A percentile compares a stretch with the other conserved stretches of the same genome.
Conservation (phyloP, 2,113 vertebrate species). For the Lates calcarifer region DNA sequence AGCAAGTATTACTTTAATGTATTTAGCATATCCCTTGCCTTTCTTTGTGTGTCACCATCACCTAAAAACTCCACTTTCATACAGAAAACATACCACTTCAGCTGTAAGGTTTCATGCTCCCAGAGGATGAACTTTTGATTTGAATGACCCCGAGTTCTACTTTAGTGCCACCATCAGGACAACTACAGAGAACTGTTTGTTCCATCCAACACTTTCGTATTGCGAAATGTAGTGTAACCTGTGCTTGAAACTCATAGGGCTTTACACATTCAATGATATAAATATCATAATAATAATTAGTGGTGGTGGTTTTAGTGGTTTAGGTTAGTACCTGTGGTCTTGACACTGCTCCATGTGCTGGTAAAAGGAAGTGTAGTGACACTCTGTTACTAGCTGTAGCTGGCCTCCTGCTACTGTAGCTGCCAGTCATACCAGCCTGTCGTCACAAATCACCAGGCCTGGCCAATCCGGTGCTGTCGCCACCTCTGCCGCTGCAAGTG, state of each 20-base stretch:
- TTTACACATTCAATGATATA: neutral
- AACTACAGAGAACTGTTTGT: neutral
- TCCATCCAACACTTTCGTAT: no score
- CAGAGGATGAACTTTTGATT: neutral
- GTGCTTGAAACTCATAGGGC: neutral
- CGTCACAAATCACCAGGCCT: slow-evolving; percentile 76
- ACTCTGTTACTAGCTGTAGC: slow-evolving; percentile 33
- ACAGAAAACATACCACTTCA: no score
- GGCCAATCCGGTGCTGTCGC: slow-evolving; percentile 79
- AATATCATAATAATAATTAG: no score
- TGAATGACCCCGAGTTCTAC: neutral
- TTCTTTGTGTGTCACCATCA: neutral
- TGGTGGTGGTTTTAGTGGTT: no score
- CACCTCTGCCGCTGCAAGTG: slow-evolving; percentile 88
- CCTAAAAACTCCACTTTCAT: no score
- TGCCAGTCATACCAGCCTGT: slow-evolving; percentile 88
- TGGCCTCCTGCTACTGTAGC: slow-evolving; percentile 86
- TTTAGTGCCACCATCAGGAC: neutral
- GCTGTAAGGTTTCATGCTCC: neutral
- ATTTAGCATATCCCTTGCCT: no score
- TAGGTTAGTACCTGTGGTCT: neutral
- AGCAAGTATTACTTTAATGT: no score
- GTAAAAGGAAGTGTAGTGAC: slow-evolving; percentile 45
- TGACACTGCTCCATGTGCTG: slow-evolving; percentile 16
- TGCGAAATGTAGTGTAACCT: neutral